These are phyloP conservation scores for Albula goreensis DNA, from an alignment of 2,113 vertebrate species.

Conservation along the genomic window DNA sequence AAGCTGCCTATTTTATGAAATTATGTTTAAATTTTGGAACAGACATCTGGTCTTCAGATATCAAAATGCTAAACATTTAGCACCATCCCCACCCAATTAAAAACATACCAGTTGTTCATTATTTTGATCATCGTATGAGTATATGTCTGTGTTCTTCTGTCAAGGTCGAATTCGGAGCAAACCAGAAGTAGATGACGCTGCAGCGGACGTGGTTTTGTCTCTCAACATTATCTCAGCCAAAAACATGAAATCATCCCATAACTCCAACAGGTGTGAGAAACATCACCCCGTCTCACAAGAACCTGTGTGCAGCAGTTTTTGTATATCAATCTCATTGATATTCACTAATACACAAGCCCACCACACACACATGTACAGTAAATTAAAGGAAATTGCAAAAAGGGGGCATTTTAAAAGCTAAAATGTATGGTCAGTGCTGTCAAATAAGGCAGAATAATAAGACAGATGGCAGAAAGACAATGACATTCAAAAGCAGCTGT, in stretches of 20 bases:
- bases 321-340: no score
- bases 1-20: background rate
- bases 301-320: no score
- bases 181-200: constrained; percentile 87
- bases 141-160: constrained; percentile 21
- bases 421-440: no score
- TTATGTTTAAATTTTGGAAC: background rate
- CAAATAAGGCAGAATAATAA: no score
- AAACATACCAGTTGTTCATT: background rate
- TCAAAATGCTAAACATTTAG: background rate
- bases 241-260: constrained; percentile 92
- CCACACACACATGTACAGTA: no score
- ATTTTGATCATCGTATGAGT: constrained; percentile 15
- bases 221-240: constrained; percentile 98
- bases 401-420: no score
- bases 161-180: constrained; percentile 91
- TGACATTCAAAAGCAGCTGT: no score
- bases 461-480: no score
- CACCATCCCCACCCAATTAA: background rate
- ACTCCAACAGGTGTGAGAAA: constrained; percentile 81
- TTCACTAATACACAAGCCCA: no score
- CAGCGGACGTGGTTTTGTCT: constrained; percentile 88
- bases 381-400: no score
- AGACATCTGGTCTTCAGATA: background rate
- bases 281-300: no score